A percentile compares a stretch with the other conserved stretches of the same genome.
Conservation (phyloP, 2,888 invertebrate genomes). For the Synergus gifuensis region DNA sequence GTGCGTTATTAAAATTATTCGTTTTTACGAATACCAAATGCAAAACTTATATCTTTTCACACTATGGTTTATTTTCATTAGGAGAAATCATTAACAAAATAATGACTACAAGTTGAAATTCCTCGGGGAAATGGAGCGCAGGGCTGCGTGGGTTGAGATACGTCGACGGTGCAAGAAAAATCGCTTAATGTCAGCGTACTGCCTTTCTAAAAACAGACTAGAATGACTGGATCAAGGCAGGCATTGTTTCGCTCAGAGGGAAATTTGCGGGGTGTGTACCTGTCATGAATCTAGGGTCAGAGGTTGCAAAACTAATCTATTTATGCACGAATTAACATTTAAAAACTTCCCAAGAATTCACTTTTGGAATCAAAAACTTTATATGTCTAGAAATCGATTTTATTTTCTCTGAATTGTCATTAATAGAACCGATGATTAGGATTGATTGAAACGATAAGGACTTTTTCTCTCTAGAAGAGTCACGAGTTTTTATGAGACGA, state of each 20-base stretch:
- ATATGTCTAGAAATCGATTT: too few relatives aligned
- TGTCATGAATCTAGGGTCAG: conserved; percentile 30
- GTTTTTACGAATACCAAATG: not conserved
- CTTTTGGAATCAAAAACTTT: not conserved
- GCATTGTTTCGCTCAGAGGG: conserved; percentile 20
- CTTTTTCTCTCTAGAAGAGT: not conserved
- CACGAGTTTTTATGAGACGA: conserved; percentile 6
- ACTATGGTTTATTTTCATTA: not conserved
- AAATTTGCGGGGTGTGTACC: conserved; percentile 32
- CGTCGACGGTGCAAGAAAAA: conserved; percentile 14
- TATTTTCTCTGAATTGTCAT: too few relatives aligned
- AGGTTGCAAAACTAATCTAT: conserved; percentile 32
- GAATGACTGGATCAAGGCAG: conserved; percentile 32
- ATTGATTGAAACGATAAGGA: not conserved
- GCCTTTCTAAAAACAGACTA: conserved; percentile 35
- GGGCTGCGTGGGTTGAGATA: conserved; percentile 19
- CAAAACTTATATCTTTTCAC: not conserved
- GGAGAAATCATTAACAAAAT: not conserved
- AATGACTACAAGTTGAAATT: conserved; percentile 20
- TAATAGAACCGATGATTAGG: not conserved
- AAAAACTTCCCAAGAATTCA: not conserved
- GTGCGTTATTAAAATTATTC: too few relatives aligned
- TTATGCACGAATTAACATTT: conserved; percentile 23
- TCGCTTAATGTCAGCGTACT: conserved; percentile 32
- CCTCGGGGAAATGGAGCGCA: conserved; percentile 24